A percentile compares a stretch with the other conserved stretches of the same genome.
These are phyloP conservation scores for Glossophaga mutica DNA, from an alignment of 2,797 vertebrate genomes.

Conservation along the genomic window DNA sequence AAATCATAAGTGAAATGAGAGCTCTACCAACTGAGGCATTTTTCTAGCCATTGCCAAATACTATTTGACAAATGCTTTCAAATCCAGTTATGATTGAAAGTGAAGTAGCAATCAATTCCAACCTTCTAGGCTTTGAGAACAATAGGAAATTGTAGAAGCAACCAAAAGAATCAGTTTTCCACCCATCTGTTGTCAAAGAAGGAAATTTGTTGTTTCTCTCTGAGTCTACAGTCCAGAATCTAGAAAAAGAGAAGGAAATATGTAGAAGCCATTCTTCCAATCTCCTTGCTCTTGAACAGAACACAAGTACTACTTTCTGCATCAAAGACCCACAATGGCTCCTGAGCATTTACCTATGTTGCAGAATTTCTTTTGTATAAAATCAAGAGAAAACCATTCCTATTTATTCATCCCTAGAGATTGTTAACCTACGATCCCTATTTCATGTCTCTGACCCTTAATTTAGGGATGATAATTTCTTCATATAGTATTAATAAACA, in stretches of 20 bases:
- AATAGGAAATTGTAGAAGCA: constrained; percentile 19
- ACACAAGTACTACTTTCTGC: background rate
- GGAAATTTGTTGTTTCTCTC: background rate
- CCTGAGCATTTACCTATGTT: background rate
- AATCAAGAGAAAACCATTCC: background rate
- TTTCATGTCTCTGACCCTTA: background rate
- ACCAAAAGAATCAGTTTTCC: constrained; percentile 37
- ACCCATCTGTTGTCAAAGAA: constrained; percentile 15
- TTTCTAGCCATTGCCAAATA: constrained; percentile 55
- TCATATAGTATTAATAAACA: background rate
- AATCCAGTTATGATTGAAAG: constrained; percentile 32
- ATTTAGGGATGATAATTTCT: background rate
- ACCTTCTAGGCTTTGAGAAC: constrained; percentile 10
- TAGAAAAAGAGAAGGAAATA: constrained; percentile 22
- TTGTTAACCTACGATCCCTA: background rate
- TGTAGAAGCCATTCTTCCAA: background rate
- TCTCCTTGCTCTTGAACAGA: background rate
- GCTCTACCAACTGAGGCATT: constrained; percentile 3
- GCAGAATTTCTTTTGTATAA: constrained; percentile 21
- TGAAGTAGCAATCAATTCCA: constrained; percentile 45
- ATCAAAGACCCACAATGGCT: background rate
- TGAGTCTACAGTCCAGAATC: background rate
- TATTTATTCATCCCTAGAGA: background rate
- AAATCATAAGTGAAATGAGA: constrained; percentile 36
- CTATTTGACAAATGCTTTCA: constrained; percentile 46